Conservation (phyloP, 2,113 vertebrate species). For the Melanerpes aurifrons region DNA sequence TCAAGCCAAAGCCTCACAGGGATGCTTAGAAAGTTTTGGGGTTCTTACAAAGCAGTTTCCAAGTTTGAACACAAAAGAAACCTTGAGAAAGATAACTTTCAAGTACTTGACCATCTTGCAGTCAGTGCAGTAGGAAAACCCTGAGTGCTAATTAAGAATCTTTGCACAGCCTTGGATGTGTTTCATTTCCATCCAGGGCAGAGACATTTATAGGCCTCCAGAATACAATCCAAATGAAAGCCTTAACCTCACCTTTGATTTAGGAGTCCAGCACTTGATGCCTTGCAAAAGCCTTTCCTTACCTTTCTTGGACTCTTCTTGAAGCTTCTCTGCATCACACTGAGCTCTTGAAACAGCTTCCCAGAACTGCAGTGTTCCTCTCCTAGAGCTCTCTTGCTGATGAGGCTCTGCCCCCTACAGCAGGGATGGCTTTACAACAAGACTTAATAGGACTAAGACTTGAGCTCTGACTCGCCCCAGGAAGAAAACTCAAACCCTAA, state of each 20-base stretch:
- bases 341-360: constrained; percentile 45
- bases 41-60: not conserved
- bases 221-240: not conserved
- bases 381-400: constrained; percentile 50
- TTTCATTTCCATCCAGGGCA: not conserved
- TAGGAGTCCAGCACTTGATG: constrained; percentile 67
- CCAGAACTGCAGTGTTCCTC: constrained; percentile 64
- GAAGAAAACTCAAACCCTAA: not conserved
- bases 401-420: constrained; percentile 36
- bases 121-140: not conserved
- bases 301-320: constrained; percentile 66
- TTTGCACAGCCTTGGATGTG: not conserved
- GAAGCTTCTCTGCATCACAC: constrained; percentile 62
- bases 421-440: not conserved
- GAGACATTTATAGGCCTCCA: not conserved
- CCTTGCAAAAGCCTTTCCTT: constrained; percentile 62
- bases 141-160: not conserved
- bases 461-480: not conserved
- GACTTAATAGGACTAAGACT: not conserved
- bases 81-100: not conserved
- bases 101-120: not conserved
- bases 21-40: not conserved
- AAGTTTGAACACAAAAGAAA: not conserved
- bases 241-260: constrained; percentile 48
- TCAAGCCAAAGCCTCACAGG: fast-evolving